A percentile compares a stretch with the other conserved stretches of the same genome.
These are phyloP conservation scores for Stenichneumon culpator DNA, from an alignment of 2,888 invertebrate genomes.

Conservation along the genomic window DNA sequence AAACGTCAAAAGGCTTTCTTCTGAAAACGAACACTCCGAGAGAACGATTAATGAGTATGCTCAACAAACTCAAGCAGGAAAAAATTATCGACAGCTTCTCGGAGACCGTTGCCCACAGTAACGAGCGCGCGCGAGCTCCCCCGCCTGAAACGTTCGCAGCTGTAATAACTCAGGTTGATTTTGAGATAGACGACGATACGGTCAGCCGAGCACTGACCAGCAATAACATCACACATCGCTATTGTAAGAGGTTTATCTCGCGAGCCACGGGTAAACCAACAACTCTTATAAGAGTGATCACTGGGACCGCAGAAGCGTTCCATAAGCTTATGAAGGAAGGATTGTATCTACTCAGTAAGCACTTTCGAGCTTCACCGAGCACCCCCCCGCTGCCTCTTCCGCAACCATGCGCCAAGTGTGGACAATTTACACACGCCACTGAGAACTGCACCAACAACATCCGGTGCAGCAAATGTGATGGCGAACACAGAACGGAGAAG, in stretches of 20 bases:
- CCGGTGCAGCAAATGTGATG: slow-evolving; percentile 29
- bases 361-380: slow-evolving; percentile 36
- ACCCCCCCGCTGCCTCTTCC: slow-evolving; percentile 23
- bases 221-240: slow-evolving; percentile 44
- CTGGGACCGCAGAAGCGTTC: slow-evolving; percentile 20
- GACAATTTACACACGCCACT: slow-evolving; percentile 12
- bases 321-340: slow-evolving; percentile 51
- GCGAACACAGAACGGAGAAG: slow-evolving; percentile 31
- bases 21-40: slow-evolving; percentile 27
- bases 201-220: slow-evolving; percentile 19
- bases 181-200: slow-evolving; percentile 36
- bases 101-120: slow-evolving; percentile 11
- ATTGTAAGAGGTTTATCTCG: slow-evolving; percentile 47
- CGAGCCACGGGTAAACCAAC: slow-evolving; percentile 44
- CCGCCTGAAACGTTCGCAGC: slow-evolving; percentile 42
- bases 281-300: slow-evolving; percentile 41
- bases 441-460: slow-evolving; percentile 18
- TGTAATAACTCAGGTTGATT: slow-evolving; percentile 27
- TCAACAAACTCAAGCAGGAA: slow-evolving; percentile 18
- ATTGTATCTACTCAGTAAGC: slow-evolving; percentile 36
- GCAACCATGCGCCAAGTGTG: slow-evolving; percentile 17
- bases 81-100: slow-evolving; percentile 35
- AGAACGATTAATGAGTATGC: slow-evolving; percentile 4
- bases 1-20: slow-evolving; percentile 35
- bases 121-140: neutral